Conservation (phyloP, 2,113 vertebrate genomes). For the Brachyhypopomus gauderio region DNA sequence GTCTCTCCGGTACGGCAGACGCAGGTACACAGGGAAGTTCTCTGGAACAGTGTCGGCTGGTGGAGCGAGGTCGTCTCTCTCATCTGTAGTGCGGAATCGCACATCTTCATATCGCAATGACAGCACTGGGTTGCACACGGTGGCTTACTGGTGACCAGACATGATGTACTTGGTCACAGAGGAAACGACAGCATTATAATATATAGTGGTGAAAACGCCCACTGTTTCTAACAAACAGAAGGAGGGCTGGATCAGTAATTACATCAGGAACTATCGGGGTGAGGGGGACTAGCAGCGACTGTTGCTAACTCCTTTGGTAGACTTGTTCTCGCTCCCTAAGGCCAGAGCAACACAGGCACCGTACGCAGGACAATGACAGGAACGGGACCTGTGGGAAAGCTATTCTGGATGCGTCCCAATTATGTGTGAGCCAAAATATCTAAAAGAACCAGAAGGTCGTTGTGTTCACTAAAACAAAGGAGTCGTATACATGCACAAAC, state of each 20-base stretch:
- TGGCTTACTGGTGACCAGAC: neutral
- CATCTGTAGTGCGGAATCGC: conserved; percentile 57
- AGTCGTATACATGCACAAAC: neutral
- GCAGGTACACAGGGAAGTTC: conserved; percentile 86
- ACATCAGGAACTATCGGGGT: neutral
- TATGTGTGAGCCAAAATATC: neutral
- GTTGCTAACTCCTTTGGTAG: neutral
- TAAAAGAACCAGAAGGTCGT: neutral
- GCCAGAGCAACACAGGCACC: neutral
- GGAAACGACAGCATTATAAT: neutral
- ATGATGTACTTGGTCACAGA: neutral
- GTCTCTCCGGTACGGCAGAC: conserved; percentile 83
- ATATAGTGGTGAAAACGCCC: too few relatives aligned
- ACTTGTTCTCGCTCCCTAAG: neutral
- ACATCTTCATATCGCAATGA: neutral
- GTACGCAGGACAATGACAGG: neutral
- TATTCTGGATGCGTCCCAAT: neutral
- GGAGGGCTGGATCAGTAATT: neutral
- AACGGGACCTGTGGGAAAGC: conserved; percentile 10
- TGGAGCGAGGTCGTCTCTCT: conserved; percentile 78
- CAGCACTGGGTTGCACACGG: neutral
- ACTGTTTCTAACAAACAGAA: too few relatives aligned
- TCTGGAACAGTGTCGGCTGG: conserved; percentile 75
- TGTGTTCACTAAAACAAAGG: neutral
- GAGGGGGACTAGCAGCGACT: too few relatives aligned